Evolutionary conservation across 2,797 vertebrate genomes (phyloP).

Genomic region (Myiotriccus ornatus): DNA sequence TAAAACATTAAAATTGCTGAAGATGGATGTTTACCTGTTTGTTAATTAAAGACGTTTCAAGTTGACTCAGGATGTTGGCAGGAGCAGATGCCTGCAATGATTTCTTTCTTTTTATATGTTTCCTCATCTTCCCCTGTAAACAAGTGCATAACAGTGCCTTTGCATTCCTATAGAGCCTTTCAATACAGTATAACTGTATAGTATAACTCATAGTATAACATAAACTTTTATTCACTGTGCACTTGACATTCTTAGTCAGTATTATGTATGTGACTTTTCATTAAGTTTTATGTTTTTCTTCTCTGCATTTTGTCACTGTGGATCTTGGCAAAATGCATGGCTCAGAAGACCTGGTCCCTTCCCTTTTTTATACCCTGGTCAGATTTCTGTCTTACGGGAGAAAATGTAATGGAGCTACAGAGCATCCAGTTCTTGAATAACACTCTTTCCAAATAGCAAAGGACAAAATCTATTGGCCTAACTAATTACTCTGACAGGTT

Average conservation of each 20-base stretch:
- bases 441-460: neutral
- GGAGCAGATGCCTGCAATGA: conserved; percentile 47
- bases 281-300: neutral
- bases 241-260: neutral
- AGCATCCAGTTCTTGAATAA: neutral
- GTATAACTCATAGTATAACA: neutral
- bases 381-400: neutral
- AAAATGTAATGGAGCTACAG: neutral
- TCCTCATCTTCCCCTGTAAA: conserved; percentile 51
- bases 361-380: neutral
- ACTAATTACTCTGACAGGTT: neutral
- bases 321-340: neutral
- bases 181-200: neutral
- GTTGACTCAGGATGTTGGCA: conserved; percentile 57
- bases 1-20: neutral
- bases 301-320: neutral
- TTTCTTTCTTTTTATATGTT: conserved; percentile 53
- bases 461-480: neutral
- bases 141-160: neutral
- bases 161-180: neutral
- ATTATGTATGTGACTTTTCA: neutral
- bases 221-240: neutral
- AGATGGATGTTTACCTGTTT: conserved; percentile 49
- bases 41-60: conserved; percentile 63
- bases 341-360: neutral